Evolutionary conservation across 2,888 invertebrate genomes (phyloP).

Genomic region (Parelbella ahira): DNA sequence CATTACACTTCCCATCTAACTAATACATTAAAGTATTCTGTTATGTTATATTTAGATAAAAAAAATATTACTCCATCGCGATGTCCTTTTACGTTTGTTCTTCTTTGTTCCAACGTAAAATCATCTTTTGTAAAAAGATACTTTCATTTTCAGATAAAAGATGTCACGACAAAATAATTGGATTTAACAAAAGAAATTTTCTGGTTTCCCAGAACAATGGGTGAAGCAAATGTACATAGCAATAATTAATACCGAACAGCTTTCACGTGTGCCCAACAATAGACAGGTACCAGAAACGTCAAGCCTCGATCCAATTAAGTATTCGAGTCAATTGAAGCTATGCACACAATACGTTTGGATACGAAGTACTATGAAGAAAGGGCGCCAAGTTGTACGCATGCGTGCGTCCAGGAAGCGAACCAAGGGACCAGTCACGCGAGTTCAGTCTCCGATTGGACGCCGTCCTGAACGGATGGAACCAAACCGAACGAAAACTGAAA

Average conservation of each 20-base stretch:
- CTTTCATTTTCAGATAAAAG: slow-evolving; percentile 2
- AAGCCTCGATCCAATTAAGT: slow-evolving; percentile 58
- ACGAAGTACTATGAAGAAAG: slow-evolving; percentile 64
- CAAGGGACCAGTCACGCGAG: slow-evolving; percentile 51
- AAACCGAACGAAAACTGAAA: slow-evolving; percentile 28
- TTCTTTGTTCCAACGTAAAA: too few relatives aligned
- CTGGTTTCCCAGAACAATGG: slow-evolving; percentile 1
- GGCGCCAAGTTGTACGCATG: slow-evolving; percentile 72
- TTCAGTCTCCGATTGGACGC: slow-evolving; percentile 57
- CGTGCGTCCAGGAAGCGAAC: slow-evolving; percentile 38
- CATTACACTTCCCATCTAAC: too few relatives aligned
- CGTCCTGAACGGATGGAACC: slow-evolving; percentile 34
- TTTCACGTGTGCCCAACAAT: slow-evolving; percentile 17
- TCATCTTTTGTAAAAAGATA: too few relatives aligned
- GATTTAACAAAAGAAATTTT: slow-evolving; percentile 5
- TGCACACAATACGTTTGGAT: slow-evolving; percentile 63
- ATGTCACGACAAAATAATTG: slow-evolving; percentile 5
- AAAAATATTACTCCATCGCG: too few relatives aligned
- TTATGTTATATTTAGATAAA: too few relatives aligned
- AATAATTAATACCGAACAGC: slow-evolving; percentile 18
- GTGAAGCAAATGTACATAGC: slow-evolving; percentile 3
- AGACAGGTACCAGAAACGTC: slow-evolving; percentile 24
- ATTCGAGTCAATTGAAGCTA: slow-evolving; percentile 70
- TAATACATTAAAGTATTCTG: too few relatives aligned
- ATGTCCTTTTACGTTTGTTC: too few relatives aligned